phyloP scores from a whole-genome alignment of 1,140 invertebrate genomes.

The Apis laboriosa region DNA sequence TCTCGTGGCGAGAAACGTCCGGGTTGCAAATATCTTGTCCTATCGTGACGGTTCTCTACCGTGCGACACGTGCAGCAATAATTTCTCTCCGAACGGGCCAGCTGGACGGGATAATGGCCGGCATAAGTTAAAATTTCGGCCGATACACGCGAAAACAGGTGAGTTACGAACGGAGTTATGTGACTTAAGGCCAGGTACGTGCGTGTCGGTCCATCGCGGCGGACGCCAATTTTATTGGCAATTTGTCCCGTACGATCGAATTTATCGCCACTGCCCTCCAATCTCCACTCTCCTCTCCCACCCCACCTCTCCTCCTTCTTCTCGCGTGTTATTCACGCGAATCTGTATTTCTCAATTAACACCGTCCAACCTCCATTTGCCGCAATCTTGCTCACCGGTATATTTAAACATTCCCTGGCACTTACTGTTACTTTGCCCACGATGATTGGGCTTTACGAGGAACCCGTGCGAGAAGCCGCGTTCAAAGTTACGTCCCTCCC shows the following conservation, averaged over 20 bases:
- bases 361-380: conserved; percentile 33
- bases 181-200: conserved; percentile 63
- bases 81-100: conserved; percentile 43
- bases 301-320: neutral
- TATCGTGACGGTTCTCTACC: conserved; percentile 24
- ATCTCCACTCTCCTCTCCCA: neutral
- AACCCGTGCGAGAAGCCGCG: neutral
- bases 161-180: conserved; percentile 73
- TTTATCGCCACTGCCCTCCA: conserved; percentile 57
- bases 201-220: conserved; percentile 37
- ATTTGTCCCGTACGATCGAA: conserved; percentile 66
- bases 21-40: conserved; percentile 50
- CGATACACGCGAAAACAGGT: conserved; percentile 73
- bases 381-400: conserved; percentile 12
- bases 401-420: conserved; percentile 8
- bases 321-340: conserved; percentile 24
- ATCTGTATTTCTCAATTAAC: conserved; percentile 67
- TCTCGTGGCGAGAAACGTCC: conserved; percentile 13
- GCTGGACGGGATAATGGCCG: conserved; percentile 71
- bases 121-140: conserved; percentile 75
- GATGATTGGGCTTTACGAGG: conserved; percentile 19
- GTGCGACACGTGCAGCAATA: conserved; percentile 48
- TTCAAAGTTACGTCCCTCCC: neutral
- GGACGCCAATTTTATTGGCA: conserved; percentile 66
- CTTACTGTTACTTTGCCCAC: neutral